A percentile compares a stretch with the other conserved stretches of the same genome.
Conservation (phyloP, 2,888 invertebrate species). For the Anorthoa munda region DNA sequence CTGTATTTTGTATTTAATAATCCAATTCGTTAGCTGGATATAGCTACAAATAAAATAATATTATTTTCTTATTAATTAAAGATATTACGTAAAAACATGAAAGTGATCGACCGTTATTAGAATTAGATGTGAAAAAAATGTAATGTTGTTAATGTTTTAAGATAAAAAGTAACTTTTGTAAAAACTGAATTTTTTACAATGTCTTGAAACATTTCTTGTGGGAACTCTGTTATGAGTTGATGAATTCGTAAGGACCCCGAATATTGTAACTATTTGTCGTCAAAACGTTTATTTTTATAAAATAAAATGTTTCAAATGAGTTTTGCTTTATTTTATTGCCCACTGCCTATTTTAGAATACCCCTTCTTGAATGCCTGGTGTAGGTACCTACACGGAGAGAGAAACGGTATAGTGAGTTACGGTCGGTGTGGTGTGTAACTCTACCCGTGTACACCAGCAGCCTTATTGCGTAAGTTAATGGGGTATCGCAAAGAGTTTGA, state of each 20-base stretch:
- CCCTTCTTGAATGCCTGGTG: background rate
- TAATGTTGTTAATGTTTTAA: slow-evolving; percentile 92
- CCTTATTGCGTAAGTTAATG: too few relatives aligned
- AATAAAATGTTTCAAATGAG: slow-evolving; percentile 90
- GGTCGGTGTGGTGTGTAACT: too few relatives aligned
- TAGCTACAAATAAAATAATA: slow-evolving; percentile 66
- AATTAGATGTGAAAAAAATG: slow-evolving; percentile 89
- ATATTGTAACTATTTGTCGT: slow-evolving; percentile 91
- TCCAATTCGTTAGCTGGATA: slow-evolving; percentile 48
- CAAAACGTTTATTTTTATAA: slow-evolving; percentile 92
- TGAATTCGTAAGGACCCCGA: slow-evolving; percentile 89
- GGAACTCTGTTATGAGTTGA: slow-evolving; percentile 84
- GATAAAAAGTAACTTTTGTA: slow-evolving; percentile 93
- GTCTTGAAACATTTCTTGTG: slow-evolving; percentile 93
- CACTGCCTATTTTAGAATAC: background rate
- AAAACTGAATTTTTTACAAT: slow-evolving; percentile 92
- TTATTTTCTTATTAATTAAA: slow-evolving; percentile 88
- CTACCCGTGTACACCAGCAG: too few relatives aligned
- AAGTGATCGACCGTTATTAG: slow-evolving; percentile 90
- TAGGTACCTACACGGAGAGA: too few relatives aligned
- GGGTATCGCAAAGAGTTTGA: too few relatives aligned
- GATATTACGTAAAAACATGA: slow-evolving; percentile 77
- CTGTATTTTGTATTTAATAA: slow-evolving; percentile 44
- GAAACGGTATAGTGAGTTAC: too few relatives aligned
- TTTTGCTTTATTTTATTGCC: slow-evolving; percentile 51